Conservation (phyloP, 2,888 invertebrate genomes). For the Labia minor region DNA sequence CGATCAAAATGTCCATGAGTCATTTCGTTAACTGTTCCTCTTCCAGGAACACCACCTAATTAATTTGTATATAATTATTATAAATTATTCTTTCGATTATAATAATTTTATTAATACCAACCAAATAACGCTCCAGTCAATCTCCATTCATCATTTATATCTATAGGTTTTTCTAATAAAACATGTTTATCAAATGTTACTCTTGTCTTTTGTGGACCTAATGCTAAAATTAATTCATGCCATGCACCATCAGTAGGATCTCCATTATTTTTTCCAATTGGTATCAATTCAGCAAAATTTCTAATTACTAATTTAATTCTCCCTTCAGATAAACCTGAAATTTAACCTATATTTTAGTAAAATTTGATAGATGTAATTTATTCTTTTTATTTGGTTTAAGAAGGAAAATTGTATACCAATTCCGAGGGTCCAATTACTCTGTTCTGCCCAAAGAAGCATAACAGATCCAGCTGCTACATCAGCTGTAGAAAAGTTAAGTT, state of each 20-base stretch:
- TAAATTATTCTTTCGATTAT: not conserved
- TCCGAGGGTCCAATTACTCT: not conserved
- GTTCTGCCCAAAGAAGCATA: not conserved
- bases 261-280: not conserved
- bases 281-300: not conserved
- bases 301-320: not conserved
- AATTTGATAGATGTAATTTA: too few relatives aligned
- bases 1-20: conserved; percentile 37
- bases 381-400: too few relatives aligned
- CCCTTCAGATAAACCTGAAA: not conserved
- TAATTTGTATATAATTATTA: conserved; percentile 18
- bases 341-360: too few relatives aligned
- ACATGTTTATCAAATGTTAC: conserved; percentile 29
- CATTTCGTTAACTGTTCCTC: conserved; percentile 31
- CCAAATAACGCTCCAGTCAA: not conserved
- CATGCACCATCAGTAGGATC: conserved; percentile 55
- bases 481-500: not conserved
- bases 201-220: conserved; percentile 36
- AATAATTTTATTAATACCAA: not conserved
- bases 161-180: conserved; percentile 15
- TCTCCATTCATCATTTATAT: not conserved
- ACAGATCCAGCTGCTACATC: not conserved
- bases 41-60: conserved; percentile 36
- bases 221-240: conserved; percentile 47
- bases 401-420: not conserved